Percentiles rank a stretch among this genome's conserved stretches.
phyloP scores from a whole-genome alignment of 1,140 invertebrate genomes.

The Leptoteleia sp. region DNA sequence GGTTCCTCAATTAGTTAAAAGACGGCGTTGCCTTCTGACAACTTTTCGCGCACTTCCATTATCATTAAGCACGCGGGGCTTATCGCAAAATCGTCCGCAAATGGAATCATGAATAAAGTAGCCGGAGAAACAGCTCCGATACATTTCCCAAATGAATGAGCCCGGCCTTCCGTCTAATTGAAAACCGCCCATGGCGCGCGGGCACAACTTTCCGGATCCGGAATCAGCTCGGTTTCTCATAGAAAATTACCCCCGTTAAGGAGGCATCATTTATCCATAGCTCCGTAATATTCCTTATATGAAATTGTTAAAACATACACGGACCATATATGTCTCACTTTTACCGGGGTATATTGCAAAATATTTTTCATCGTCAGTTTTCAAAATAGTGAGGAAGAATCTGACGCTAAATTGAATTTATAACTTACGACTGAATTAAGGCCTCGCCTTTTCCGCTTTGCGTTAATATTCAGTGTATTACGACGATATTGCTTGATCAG shows the following conservation, averaged over 20 bases:
- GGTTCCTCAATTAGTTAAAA: constrained; percentile 20
- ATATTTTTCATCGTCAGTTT: too few species aligned
- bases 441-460: too few species aligned
- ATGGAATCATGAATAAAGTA: constrained; percentile 31
- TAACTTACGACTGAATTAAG: too few species aligned
- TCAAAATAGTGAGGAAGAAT: too few species aligned
- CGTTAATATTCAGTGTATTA: too few species aligned
- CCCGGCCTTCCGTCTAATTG: constrained; percentile 20
- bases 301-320: too few species aligned
- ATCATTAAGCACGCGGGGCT: constrained; percentile 27
- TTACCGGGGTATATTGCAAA: too few species aligned
- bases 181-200: constrained; percentile 17
- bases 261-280: constrained; percentile 7
- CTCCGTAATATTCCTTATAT: too few species aligned
- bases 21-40: not conserved
- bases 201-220: not conserved
- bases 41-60: constrained; percentile 16
- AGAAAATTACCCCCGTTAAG: constrained; percentile 1
- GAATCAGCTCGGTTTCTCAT: constrained; percentile 7
- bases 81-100: constrained; percentile 19
- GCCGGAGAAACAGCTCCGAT: constrained; percentile 16
- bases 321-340: too few species aligned
- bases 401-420: too few species aligned
- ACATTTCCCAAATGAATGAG: constrained; percentile 28
- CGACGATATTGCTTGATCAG: too few species aligned